Conservation (phyloP, 2,797 vertebrate species). For the Scolopax rusticola region DNA sequence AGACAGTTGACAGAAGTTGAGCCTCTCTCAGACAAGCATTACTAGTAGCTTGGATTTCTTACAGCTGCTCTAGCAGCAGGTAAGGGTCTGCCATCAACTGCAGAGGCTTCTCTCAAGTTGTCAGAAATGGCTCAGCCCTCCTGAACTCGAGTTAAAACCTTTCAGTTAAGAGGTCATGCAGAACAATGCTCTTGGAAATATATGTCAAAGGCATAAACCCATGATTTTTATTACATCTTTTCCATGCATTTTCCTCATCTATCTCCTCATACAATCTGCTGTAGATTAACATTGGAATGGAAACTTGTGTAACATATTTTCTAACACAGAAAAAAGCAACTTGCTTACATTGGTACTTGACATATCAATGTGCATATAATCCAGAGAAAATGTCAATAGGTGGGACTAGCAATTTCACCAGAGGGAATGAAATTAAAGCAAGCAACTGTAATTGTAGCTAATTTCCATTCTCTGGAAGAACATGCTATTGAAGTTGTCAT, state of each 20-base stretch:
- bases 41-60: background rate
- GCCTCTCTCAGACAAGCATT: background rate
- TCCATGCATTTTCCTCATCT: background rate
- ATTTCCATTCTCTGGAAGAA: slow-evolving; percentile 35
- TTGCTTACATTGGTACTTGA: slow-evolving; percentile 13
- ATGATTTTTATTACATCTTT: background rate
- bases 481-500: background rate
- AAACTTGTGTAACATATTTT: background rate
- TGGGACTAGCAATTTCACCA: background rate
- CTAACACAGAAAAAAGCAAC: background rate
- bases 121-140: background rate
- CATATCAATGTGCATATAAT: background rate
- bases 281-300: background rate
- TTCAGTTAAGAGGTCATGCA: background rate
- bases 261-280: background rate
- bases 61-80: background rate
- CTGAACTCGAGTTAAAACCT: background rate
- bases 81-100: background rate
- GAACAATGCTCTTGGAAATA: background rate
- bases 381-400: slow-evolving; percentile 5
- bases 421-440: slow-evolving; percentile 3
- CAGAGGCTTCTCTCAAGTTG: background rate
- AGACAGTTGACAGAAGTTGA: background rate
- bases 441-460: slow-evolving; percentile 9
- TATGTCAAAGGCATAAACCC: background rate